Evolutionary conservation across 53 echinoderm and acorn worm genomes (phyloP).

Genomic region (Glandiceps talaboti): DNA sequence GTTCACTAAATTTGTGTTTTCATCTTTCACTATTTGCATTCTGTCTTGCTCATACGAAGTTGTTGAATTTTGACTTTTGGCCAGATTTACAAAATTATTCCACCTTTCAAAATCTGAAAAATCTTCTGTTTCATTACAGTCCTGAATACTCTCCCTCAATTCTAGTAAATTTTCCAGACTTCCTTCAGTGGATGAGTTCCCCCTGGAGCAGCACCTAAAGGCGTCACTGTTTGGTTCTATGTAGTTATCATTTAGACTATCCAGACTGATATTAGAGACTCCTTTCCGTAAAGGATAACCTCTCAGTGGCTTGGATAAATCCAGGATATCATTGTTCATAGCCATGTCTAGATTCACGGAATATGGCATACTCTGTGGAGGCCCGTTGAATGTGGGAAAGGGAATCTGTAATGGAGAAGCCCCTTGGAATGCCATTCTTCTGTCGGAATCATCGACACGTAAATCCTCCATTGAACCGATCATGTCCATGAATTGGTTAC

Average conservation of each 20-base stretch:
- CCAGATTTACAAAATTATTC: background rate
- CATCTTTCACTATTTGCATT: background rate
- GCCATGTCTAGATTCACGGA: conserved; percentile 9
- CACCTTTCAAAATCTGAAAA: background rate
- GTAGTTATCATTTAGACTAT: conserved; percentile 91
- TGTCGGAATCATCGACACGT: background rate
- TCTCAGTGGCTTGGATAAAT: conserved; percentile 37
- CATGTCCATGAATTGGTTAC: background rate
- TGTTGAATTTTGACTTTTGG: background rate
- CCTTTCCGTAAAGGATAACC: conserved; percentile 34
- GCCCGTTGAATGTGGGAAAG: background rate
- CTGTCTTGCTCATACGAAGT: background rate
- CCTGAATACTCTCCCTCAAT: background rate
- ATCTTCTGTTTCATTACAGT: background rate
- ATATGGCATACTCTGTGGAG: background rate
- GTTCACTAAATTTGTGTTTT: background rate
- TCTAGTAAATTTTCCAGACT: background rate
- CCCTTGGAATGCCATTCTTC: background rate
- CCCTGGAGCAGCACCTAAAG: background rate
- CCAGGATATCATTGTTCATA: conserved; percentile 57
- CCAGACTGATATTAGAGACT: conserved; percentile 79
- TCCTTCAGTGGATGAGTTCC: background rate
- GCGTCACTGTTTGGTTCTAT: conserved; percentile 23
- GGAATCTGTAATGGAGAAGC: background rate
- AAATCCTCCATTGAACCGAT: background rate